Evolutionary conservation across 2,797 vertebrate species (phyloP).

Genomic region (Xyrichtys novacula): DNA sequence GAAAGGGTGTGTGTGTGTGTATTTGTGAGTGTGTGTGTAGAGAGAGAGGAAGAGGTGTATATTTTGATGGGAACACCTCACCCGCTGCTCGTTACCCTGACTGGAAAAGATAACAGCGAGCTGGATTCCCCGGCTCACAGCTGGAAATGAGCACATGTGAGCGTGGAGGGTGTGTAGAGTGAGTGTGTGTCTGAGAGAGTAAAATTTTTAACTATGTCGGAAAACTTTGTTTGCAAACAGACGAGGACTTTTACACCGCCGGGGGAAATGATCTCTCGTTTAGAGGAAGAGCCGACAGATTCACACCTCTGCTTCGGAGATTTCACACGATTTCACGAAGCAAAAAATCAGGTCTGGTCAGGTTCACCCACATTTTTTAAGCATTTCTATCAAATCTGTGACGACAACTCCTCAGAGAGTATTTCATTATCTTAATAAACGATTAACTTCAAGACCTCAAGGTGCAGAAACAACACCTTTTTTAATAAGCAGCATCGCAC

Average conservation of each 20-base stretch:
- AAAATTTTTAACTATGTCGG: background rate
- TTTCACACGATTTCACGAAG: no score
- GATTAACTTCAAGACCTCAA: no score
- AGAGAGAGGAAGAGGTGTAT: conserved; percentile 78
- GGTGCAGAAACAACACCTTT: no score
- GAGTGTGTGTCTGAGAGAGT: conserved; percentile 9
- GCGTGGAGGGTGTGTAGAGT: conserved; percentile 23
- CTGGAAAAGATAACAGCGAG: conserved; percentile 81
- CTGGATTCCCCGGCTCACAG: conserved; percentile 69
- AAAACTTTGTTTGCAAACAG: conserved; percentile 1
- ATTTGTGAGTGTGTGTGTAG: conserved; percentile 45
- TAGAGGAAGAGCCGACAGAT: no score
- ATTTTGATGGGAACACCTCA: conserved; percentile 81
- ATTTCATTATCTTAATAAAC: no score
- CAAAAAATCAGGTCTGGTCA: no score
- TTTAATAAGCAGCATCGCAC: no score
- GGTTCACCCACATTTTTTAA: no score
- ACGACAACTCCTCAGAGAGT: no score
- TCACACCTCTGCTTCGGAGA: no score
- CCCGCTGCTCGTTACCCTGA: conserved; percentile 66
- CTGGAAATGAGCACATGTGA: conserved; percentile 58
- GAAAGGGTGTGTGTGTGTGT: conserved; percentile 64
- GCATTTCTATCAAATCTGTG: no score
- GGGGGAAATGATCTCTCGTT: background rate
- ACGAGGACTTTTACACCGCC: background rate